Conservation (phyloP, 2,888 invertebrate species). For the Microctonus hyperodae region DNA sequence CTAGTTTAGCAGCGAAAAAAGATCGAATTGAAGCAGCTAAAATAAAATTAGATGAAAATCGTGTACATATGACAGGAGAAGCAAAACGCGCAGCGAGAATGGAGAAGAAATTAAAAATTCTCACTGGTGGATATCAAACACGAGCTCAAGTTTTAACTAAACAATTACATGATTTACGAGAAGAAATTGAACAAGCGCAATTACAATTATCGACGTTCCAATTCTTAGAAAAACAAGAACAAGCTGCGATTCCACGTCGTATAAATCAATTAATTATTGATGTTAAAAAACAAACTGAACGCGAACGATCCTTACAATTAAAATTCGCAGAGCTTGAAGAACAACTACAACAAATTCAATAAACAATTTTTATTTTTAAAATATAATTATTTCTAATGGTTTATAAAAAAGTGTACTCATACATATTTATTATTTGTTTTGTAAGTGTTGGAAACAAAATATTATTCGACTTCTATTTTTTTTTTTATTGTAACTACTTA, state of each 20-base stretch:
- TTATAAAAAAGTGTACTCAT: not conserved
- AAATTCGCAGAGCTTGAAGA: constrained; percentile 80
- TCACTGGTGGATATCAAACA: constrained; percentile 91
- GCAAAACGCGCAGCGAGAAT: constrained; percentile 96
- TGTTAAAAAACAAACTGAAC: constrained; percentile 88
- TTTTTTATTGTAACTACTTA: too few species aligned
- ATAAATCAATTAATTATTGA: constrained; percentile 91
- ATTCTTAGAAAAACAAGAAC: constrained; percentile 88
- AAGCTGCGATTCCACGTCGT: constrained; percentile 87
- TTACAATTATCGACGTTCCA: constrained; percentile 91
- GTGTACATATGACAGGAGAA: constrained; percentile 95
- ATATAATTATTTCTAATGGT: too few species aligned
- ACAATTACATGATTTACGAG: constrained; percentile 84
- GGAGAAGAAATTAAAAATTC: constrained; percentile 95
- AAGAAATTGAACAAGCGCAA: constrained; percentile 89
- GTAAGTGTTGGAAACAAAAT: too few species aligned
- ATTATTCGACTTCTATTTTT: not conserved
- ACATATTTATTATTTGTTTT: not conserved
- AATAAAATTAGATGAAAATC: constrained; percentile 89
- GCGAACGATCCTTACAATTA: constrained; percentile 87
- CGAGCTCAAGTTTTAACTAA: constrained; percentile 86
- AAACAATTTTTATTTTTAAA: not conserved
- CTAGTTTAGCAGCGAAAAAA: constrained; percentile 94
- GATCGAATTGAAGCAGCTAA: constrained; percentile 94
- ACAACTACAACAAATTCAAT: constrained; percentile 63